These are phyloP conservation scores for Xiphydria camelus DNA, from an alignment of 2,888 invertebrate genomes.

Conservation along the genomic window DNA sequence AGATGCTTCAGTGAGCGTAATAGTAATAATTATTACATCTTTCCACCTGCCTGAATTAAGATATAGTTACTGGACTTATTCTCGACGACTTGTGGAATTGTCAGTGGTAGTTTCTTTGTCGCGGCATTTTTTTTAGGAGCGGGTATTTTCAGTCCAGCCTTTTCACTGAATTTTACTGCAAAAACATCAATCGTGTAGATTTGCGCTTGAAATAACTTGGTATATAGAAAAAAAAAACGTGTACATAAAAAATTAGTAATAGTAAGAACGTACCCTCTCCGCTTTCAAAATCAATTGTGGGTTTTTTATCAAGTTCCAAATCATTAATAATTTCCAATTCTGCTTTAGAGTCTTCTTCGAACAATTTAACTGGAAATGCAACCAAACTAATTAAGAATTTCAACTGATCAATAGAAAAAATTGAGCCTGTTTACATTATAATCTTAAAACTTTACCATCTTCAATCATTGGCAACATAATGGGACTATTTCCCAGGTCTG, in stretches of 20 bases:
- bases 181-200: no score
- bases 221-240: no score
- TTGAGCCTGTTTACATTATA: no score
- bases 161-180: no score
- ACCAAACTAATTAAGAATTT: conserved; percentile 3
- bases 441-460: conserved; percentile 36
- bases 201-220: no score
- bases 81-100: conserved; percentile 43
- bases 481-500: conserved; percentile 38
- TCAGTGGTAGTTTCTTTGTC: conserved; percentile 22
- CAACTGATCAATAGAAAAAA: no score
- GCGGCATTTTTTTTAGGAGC: conserved; percentile 1
- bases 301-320: conserved; percentile 38
- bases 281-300: conserved; percentile 24
- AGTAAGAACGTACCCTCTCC: conserved; percentile 41
- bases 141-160: no score
- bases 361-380: conserved; percentile 16
- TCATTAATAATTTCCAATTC: conserved; percentile 21
- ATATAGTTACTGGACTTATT: conserved; percentile 43
- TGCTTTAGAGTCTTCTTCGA: conserved; percentile 7
- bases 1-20: not conserved
- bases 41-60: conserved; percentile 41
- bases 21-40: not conserved
- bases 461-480: conserved; percentile 44
- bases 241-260: no score